Percentiles rank a stretch among this genome's conserved stretches.
Evolutionary conservation across 2,113 vertebrate genomes (phyloP).

Genomic region (Nothoprocta perdicaria): DNA sequence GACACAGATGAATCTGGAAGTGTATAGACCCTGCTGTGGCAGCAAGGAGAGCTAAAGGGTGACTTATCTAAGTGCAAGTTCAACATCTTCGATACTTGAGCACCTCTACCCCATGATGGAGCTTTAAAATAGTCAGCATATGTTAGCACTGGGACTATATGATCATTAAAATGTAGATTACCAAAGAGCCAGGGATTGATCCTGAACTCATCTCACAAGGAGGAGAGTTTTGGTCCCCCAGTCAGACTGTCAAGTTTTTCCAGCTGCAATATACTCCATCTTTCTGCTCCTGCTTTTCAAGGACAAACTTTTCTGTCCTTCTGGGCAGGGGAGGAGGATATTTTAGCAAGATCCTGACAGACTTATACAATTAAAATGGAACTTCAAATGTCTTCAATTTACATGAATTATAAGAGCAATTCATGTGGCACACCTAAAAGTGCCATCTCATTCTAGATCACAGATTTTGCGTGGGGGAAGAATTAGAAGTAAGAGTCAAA

Average conservation of each 20-base stretch:
- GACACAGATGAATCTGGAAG: background rate
- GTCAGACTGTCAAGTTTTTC: background rate
- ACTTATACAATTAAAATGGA: background rate
- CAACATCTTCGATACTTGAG: accelerated
- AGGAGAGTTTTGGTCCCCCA: background rate
- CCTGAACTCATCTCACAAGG: background rate
- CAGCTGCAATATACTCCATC: background rate
- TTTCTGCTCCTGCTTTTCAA: background rate
- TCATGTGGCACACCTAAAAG: background rate
- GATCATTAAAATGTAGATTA: background rate
- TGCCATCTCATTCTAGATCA: background rate
- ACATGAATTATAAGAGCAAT: background rate
- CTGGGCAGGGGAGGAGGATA: background rate
- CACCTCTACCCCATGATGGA: background rate
- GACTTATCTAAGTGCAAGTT: background rate
- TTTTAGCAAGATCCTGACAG: background rate
- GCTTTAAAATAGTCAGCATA: background rate
- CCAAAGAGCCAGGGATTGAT: background rate
- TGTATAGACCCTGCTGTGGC: background rate
- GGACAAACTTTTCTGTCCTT: background rate
- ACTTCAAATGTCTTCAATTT: background rate
- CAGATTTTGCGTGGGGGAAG: background rate
- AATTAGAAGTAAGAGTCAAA: background rate
- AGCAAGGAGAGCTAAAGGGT: background rate
- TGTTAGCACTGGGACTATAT: background rate